Evolutionary conservation across 1,140 invertebrate species (phyloP).

Genomic region (Halesus radiatus): DNA sequence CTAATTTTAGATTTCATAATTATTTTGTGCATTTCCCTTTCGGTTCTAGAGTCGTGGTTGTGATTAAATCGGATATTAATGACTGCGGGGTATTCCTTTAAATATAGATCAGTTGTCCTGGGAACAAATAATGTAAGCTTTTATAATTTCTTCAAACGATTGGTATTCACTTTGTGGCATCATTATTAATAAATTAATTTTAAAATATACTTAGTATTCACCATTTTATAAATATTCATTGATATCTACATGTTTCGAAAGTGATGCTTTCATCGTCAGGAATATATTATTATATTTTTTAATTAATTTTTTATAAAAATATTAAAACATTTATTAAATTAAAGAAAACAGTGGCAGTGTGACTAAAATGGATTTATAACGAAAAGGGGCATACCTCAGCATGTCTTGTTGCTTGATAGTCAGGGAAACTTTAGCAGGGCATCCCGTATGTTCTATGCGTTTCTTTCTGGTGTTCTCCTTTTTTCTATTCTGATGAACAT

Average conservation of each 20-base stretch:
- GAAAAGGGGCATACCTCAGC: slow-evolving; percentile 13
- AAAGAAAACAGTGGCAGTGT: no score
- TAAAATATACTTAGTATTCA: no score
- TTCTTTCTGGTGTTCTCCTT: slow-evolving; percentile 35
- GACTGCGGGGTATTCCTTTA: slow-evolving; percentile 36
- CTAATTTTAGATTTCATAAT: slow-evolving; percentile 16
- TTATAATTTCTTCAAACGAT: no score
- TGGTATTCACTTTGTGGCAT: no score
- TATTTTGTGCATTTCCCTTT: slow-evolving; percentile 35
- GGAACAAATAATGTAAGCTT: background rate
- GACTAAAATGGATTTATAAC: no score
- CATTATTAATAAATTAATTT: no score
- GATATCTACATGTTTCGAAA: no score
- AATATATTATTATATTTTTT: no score
- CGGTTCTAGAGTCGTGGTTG: slow-evolving; percentile 27
- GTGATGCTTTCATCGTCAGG: no score
- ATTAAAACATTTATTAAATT: no score
- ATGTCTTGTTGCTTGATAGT: slow-evolving; percentile 36
- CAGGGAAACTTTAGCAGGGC: slow-evolving; percentile 28
- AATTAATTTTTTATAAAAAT: background rate
- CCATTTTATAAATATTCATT: no score
- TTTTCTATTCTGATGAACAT: slow-evolving; percentile 34
- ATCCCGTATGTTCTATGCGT: slow-evolving; percentile 34
- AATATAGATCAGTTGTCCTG: slow-evolving; percentile 29
- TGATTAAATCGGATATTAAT: slow-evolving; percentile 34